Evolutionary conservation across 2,888 invertebrate genomes (phyloP).

Genomic region (Diploptera punctata): DNA sequence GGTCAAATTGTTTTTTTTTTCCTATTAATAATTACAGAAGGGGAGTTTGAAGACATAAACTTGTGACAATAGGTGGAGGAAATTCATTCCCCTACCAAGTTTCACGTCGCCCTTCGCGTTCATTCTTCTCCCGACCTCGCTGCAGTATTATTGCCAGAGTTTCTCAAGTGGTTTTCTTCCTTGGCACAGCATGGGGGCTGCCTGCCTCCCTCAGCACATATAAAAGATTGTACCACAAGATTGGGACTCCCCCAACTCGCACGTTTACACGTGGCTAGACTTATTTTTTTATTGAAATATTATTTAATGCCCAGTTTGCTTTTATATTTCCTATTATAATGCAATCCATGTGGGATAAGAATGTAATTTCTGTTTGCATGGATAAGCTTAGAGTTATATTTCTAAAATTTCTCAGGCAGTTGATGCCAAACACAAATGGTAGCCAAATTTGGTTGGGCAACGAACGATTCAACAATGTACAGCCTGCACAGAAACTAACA

Average conservation of each 20-base stretch:
- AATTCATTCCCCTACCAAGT: background rate
- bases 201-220: background rate
- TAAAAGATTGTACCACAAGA: conserved; percentile 16
- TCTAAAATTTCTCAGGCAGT: too few species aligned
- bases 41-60: background rate
- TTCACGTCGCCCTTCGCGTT: background rate
- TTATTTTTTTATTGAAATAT: conserved; percentile 2
- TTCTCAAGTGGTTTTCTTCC: conserved; percentile 27
- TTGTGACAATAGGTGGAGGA: background rate
- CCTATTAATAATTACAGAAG: background rate
- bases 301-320: conserved; percentile 8
- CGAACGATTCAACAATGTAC: too few species aligned
- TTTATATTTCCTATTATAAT: too few species aligned
- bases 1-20: background rate
- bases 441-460: too few species aligned
- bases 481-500: too few species aligned
- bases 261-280: conserved; percentile 17
- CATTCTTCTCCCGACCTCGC: background rate
- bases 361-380: too few species aligned
- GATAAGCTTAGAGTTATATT: too few species aligned
- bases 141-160: conserved; percentile 27
- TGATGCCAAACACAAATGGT: too few species aligned
- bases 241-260: background rate
- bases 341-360: too few species aligned
- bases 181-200: background rate